Base-by-base conservation (phyloP, 2,113 vertebrate species). In the Haemorhous mexicanus region DNA sequence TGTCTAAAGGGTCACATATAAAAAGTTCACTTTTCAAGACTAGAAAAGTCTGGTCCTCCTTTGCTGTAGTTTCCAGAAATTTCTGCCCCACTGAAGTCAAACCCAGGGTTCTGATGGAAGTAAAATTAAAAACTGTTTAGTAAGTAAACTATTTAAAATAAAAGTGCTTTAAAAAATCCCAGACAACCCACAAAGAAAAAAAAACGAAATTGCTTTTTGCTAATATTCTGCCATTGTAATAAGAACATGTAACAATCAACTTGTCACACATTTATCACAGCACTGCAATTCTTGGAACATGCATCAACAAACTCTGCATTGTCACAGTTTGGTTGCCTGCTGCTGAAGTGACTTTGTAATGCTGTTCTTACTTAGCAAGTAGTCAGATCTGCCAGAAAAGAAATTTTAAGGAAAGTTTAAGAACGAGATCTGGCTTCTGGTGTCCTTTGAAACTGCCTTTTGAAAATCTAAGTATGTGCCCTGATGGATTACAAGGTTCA, bases 51-150 rank as follows among this genome's bases (percentile, higher is more conserved):
- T 21, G 99, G 99, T 95, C 99, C 99, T 46, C 99, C 99, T 64
- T 99, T 98, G 64, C 97, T 98, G 96, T 99, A 99, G 93, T 99
- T 99, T 90, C 99, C 99, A 93, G 99, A 99, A 90, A 99, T 99
- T 97, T 99, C 99, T 97, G 99, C 99, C 24, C 99, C 99, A 2
- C 99, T 99, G 98, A 99, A 99, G 97, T 99, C 99, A 98, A 99
- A 99, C 88, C 99, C 99, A 97, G 99, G 99, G 93, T 99, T 99
- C 99, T 99, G 97, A 92, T 83, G 66, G 61, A 58, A 63, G 3
- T 10, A 69, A 94, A 52, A 94, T 20, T 66, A 24, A 83, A 69
- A 61, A 47, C 4, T 4, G 66, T 32, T 41, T 33, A 76, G 17
- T 24, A 47, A 43, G 72, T 9, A 55, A 30, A 61, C 69, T 41